Conservation (phyloP, 2,888 invertebrate species). For the Pimpla rufipes region DNA sequence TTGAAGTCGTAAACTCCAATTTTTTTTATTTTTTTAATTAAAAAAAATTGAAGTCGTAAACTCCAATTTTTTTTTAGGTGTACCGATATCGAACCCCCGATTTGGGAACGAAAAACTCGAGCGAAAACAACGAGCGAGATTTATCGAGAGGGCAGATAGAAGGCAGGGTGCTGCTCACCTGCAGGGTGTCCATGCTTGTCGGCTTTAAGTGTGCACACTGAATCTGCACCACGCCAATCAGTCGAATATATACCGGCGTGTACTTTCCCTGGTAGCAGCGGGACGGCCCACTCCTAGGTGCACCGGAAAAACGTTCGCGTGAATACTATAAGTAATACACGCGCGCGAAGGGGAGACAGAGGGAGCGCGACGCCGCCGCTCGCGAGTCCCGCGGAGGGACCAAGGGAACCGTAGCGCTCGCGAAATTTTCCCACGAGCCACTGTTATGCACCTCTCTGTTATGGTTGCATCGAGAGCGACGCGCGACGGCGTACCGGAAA, state of each 20-base stretch:
- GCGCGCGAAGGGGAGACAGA: slow-evolving; percentile 9
- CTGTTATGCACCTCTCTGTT: slow-evolving; percentile 22
- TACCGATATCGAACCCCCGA: background rate
- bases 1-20: no score
- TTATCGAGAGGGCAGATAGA: background rate
- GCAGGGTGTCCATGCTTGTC: slow-evolving; percentile 80
- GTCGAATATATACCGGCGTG: slow-evolving; percentile 82
- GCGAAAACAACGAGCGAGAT: slow-evolving; percentile 18
- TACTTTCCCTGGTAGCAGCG: slow-evolving; percentile 80
- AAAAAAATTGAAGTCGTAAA: no score
- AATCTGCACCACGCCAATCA: slow-evolving; percentile 80
- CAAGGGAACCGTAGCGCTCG: slow-evolving; percentile 10
- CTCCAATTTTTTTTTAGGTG: background rate
- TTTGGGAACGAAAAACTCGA: background rate
- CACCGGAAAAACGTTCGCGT: slow-evolving; percentile 66
- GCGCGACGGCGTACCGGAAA: slow-evolving; percentile 10
- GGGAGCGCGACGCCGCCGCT: background rate
- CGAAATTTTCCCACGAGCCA: slow-evolving; percentile 37
- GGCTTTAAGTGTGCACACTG: slow-evolving; percentile 81
- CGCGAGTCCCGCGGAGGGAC: slow-evolving; percentile 1
- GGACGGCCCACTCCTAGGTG: slow-evolving; percentile 63
- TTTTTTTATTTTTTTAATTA: no score
- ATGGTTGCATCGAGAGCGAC: slow-evolving; percentile 7
- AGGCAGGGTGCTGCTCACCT: slow-evolving; percentile 80
- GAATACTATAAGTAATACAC: slow-evolving; percentile 59